Evolutionary conservation across 2,888 invertebrate species (phyloP).

Genomic region (Sminthurides aquaticus): DNA sequence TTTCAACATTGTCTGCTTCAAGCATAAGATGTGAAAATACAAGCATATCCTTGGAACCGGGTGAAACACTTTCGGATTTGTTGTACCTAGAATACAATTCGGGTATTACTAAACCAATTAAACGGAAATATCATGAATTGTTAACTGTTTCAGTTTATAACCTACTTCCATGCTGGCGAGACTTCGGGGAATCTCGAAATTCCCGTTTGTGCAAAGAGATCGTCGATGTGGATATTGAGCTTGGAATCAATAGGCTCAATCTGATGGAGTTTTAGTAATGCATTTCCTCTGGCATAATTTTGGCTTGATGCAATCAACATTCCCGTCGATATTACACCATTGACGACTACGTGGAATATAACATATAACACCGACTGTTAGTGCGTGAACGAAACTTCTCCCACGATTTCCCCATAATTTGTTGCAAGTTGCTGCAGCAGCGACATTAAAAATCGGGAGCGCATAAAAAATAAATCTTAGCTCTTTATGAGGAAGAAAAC

Average conservation of each 20-base stretch:
- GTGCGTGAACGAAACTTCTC: constrained; percentile 63
- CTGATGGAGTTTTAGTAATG: constrained; percentile 72
- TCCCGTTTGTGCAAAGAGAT: constrained; percentile 91
- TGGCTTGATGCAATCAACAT: constrained; percentile 76
- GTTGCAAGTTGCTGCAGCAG: constrained; percentile 79
- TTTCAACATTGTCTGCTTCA: constrained; percentile 50
- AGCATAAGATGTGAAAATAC: constrained; percentile 69
- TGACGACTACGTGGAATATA: constrained; percentile 65
- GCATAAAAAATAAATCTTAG: constrained; percentile 93
- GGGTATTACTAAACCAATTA: too few relatives aligned
- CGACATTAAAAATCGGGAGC: constrained; percentile 86
- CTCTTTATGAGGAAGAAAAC: constrained; percentile 95
- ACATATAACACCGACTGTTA: constrained; percentile 62
- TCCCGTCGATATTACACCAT: constrained; percentile 67
- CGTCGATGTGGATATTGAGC: constrained; percentile 81
- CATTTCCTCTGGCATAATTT: constrained; percentile 93
- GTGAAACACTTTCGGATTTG: constrained; percentile 67
- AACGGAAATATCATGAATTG: too few relatives aligned
- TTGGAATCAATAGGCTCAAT: constrained; percentile 55
- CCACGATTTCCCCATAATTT: constrained; percentile 66
- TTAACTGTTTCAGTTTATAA: too few relatives aligned
- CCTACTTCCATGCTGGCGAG: constrained; percentile 65
- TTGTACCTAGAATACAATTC: constrained; percentile 57
- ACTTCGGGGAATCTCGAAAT: constrained; percentile 84
- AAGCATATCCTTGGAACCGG: constrained; percentile 59